Evolutionary conservation across 2,113 vertebrate species (phyloP).

Genomic region (Laterallus jamaicensis): DNA sequence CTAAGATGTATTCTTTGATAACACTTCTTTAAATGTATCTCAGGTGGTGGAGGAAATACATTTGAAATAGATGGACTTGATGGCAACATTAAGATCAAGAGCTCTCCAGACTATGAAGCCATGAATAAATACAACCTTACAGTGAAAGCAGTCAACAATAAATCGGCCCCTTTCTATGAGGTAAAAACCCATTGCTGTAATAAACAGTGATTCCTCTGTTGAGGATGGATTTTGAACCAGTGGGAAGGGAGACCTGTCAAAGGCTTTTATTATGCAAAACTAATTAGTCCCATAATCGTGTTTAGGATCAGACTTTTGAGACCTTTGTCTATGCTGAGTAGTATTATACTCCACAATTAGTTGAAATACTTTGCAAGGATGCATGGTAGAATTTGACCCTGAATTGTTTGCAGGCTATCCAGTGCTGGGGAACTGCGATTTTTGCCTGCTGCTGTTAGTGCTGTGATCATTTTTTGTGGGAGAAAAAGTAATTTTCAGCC

Average conservation of each 20-base stretch:
- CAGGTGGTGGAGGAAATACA: constrained; percentile 48
- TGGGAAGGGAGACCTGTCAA: not conserved
- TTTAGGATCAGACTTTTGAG: not conserved
- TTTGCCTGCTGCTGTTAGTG: not conserved
- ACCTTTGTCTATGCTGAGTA: not conserved
- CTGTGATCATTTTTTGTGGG: not conserved
- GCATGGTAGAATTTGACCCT: not conserved
- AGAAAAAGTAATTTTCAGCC: not conserved
- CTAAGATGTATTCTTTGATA: not conserved
- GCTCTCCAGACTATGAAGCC: constrained; percentile 59
- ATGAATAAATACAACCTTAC: constrained; percentile 25
- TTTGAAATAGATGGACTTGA: constrained; percentile 63
- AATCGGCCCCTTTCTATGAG: constrained; percentile 61
- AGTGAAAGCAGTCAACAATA: constrained; percentile 62
- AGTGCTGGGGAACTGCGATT: not conserved
- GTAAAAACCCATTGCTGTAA: constrained; percentile 24
- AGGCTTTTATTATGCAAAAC: not conserved
- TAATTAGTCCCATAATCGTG: not conserved
- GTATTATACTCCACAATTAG: not conserved
- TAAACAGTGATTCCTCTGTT: not conserved
- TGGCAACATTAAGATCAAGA: constrained; percentile 61
- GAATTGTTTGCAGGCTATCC: not conserved
- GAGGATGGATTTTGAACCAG: not conserved
- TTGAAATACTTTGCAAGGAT: not conserved
- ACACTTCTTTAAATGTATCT: not conserved